phyloP scores from a whole-genome alignment of 2,113 vertebrate genomes.

The Diadophis punctatus region DNA sequence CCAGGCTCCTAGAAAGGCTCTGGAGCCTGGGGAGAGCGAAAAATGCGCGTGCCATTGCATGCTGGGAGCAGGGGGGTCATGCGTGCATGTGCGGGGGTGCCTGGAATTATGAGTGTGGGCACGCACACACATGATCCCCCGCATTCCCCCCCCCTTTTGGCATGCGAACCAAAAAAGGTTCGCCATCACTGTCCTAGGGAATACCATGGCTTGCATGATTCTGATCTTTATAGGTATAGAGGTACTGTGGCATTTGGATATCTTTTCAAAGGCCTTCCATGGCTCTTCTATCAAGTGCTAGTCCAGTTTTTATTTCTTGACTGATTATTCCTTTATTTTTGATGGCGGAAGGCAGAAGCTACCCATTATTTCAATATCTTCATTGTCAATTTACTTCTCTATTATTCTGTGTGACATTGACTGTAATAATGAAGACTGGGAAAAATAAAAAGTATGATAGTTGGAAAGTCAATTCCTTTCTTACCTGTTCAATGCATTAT shows the following conservation, averaged over 20 bases:
- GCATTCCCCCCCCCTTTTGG: too few relatives aligned
- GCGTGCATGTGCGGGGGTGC: too few relatives aligned
- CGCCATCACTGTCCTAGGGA: too few relatives aligned
- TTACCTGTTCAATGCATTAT: not conserved
- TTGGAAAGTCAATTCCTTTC: constrained; percentile 24
- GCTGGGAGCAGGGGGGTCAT: too few relatives aligned
- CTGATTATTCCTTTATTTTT: not conserved
- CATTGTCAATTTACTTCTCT: constrained; percentile 8
- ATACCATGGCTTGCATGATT: not conserved
- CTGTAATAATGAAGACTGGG: not conserved
- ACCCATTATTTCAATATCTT: not conserved
- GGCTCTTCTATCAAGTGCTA: not conserved
- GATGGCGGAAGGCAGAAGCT: not conserved
- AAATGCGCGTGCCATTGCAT: too few relatives aligned
- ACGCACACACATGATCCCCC: too few relatives aligned
- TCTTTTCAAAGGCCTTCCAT: not conserved
- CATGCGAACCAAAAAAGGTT: too few relatives aligned
- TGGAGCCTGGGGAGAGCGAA: too few relatives aligned
- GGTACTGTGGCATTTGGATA: not conserved
- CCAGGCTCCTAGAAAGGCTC: too few relatives aligned
- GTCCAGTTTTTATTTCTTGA: not conserved
- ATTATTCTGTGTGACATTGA: not conserved
- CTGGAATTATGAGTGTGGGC: too few relatives aligned
- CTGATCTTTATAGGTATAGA: not conserved
- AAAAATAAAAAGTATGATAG: not conserved